Conservation (phyloP, 2,797 vertebrate species). For the Peromyscus melanophrys region DNA sequence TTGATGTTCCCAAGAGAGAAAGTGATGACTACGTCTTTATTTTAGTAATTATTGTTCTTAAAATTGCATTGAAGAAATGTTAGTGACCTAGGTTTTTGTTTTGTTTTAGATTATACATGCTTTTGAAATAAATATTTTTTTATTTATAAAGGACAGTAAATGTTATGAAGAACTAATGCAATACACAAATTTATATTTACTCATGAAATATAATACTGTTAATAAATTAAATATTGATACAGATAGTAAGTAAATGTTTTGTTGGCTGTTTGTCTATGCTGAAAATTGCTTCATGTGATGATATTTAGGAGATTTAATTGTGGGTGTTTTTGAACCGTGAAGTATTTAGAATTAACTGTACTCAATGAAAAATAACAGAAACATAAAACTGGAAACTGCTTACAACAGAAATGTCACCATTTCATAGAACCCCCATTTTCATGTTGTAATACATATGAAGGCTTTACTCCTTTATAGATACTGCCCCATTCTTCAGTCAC, state of each 20-base stretch:
- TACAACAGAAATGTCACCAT: background rate
- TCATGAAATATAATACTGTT: background rate
- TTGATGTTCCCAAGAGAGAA: background rate
- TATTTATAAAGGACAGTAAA: background rate
- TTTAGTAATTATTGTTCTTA: background rate
- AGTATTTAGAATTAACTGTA: background rate
- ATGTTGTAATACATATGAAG: background rate
- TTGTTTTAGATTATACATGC: background rate
- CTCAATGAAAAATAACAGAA: background rate
- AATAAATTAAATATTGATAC: background rate
- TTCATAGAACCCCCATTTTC: background rate
- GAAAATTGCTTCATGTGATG: background rate
- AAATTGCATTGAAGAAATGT: background rate
- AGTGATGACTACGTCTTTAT: background rate
- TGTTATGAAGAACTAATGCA: background rate
- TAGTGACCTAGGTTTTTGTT: background rate
- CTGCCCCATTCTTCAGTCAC: background rate
- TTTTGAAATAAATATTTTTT: background rate
- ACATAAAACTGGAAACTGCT: background rate
- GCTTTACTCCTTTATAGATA: background rate
- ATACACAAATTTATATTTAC: background rate
- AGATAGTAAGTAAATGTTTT: constrained; percentile 22
- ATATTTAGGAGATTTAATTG: background rate
- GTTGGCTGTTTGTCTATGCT: background rate
- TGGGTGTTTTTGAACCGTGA: background rate